These are phyloP conservation scores for Climacteris rufus DNA, from an alignment of 2,113 vertebrate species.

Conservation along the genomic window DNA sequence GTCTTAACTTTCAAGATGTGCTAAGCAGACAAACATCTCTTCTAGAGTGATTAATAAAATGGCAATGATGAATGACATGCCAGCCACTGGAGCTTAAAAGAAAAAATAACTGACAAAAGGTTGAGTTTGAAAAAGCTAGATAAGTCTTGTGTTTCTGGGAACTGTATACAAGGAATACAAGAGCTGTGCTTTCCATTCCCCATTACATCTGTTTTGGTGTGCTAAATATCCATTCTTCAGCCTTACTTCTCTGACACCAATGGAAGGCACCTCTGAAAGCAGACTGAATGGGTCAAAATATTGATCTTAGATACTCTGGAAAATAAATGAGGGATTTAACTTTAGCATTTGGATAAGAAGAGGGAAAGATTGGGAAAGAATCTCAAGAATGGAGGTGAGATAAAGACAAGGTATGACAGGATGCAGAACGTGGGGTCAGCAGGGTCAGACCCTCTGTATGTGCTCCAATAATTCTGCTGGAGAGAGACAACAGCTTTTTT, in stretches of 20 bases:
- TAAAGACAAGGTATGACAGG: constrained; percentile 18
- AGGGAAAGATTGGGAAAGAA: constrained; percentile 3
- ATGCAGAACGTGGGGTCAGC: background rate
- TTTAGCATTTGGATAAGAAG: background rate
- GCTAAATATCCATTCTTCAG: background rate
- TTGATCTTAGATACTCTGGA: background rate
- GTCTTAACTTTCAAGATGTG: background rate
- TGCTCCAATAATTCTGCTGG: background rate
- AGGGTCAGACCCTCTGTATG: background rate
- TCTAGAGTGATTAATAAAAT: background rate
- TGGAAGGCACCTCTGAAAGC: background rate
- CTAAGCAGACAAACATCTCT: background rate
- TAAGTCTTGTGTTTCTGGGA: background rate
- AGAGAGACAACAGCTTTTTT: background rate
- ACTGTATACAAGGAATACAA: background rate
- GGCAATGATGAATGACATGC: background rate
- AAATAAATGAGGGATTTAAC: background rate
- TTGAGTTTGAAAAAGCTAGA: background rate
- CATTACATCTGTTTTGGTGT: background rate
- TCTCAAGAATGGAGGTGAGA: constrained; percentile 44
- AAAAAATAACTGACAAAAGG: background rate
- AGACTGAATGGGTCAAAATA: background rate
- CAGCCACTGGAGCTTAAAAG: background rate
- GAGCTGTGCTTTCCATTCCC: background rate
- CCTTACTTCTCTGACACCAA: background rate